Base-by-base conservation (phyloP, 2,888 invertebrate genomes). In the Sepiola atlantica region DNA sequence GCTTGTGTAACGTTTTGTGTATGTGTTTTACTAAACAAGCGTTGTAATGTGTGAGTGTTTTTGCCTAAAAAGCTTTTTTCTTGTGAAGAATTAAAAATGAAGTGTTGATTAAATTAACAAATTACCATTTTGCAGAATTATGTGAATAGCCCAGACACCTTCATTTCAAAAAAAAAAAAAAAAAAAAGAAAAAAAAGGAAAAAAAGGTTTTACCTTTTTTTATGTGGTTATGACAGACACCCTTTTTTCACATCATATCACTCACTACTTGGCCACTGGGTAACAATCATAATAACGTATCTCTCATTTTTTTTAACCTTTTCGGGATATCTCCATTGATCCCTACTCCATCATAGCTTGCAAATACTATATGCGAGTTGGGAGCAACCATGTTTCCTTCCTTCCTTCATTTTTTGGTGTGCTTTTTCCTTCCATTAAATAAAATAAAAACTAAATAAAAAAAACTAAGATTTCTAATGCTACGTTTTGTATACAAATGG, bases 191-290 rank as follows among this genome's bases (percentile, higher is more conserved):
- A 45, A 45, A 8, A 45, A 45, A 45, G 8, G 8, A 45, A 45
- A 45, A 57, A 57, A 77, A 77, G 77, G 77, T 77, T n/a, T 77
- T 77, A n/a, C 77, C n/a, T 77, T 77, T 18, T 77, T 77, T 77
- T n/a, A 77, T 77, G 77, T 77, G 77, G 77, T 77, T 77, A 77
- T 77, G 77, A n/a, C 77, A 77, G 77, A 77, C n/a, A 77, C 77
- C 77, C n/a, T 77, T 77, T 77, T 77, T 77, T 77, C 77, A 77
- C n/a, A 14, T 77, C n/a, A 77, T 16, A 77, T 77, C 77, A 77
- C 77, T 77, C 32, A n/a, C 77, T 77, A 77, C 77, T 77, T 77
- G 77, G 77, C 77, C 77, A 77, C 77, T 77, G 77, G n/a, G 77
- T 77, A 77, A 77, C 77, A 77, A 77, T 77, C 18, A 77, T 32